Evolutionary conservation across 2,113 vertebrate genomes (phyloP).

Genomic region (Corydoras maculifer): DNA sequence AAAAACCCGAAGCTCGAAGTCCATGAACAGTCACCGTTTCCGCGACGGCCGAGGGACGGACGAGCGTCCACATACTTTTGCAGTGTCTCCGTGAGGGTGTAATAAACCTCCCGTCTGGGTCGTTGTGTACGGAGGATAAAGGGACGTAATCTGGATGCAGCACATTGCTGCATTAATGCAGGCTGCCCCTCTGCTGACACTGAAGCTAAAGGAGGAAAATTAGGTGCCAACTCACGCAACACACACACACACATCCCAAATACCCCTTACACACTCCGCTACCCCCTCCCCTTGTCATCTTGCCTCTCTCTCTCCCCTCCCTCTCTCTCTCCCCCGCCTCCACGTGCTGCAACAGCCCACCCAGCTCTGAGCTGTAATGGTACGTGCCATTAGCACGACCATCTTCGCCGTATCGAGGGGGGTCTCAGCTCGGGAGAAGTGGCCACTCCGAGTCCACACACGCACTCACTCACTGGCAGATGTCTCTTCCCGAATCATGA

Average conservation of each 20-base stretch:
- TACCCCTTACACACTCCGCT: conserved; percentile 9
- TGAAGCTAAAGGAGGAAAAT: neutral
- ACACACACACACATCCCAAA: neutral
- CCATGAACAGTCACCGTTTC: too few relatives aligned
- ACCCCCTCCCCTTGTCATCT: conserved; percentile 41
- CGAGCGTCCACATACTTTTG: neutral
- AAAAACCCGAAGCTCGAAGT: too few relatives aligned
- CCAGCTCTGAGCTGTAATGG: conserved; percentile 72
- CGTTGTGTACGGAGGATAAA: neutral
- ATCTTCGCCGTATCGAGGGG: conserved; percentile 62
- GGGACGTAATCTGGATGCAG: conserved; percentile 4
- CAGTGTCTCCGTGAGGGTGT: neutral
- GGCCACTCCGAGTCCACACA: conserved; percentile 67
- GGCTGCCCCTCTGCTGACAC: neutral
- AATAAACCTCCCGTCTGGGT: neutral
- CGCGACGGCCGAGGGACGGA: too few relatives aligned
- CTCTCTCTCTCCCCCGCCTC: conserved; percentile 35
- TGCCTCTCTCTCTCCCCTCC: neutral
- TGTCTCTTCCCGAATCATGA: conserved; percentile 62
- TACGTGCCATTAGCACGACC: conserved; percentile 77
- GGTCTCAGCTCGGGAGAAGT: conserved; percentile 67
- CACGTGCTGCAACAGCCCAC: conserved; percentile 66
- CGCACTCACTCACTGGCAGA: conserved; percentile 64
- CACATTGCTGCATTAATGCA: neutral
- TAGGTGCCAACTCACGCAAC: neutral